Base-by-base conservation (phyloP, 2,888 invertebrate genomes). In the Tortricodes alternella region DNA sequence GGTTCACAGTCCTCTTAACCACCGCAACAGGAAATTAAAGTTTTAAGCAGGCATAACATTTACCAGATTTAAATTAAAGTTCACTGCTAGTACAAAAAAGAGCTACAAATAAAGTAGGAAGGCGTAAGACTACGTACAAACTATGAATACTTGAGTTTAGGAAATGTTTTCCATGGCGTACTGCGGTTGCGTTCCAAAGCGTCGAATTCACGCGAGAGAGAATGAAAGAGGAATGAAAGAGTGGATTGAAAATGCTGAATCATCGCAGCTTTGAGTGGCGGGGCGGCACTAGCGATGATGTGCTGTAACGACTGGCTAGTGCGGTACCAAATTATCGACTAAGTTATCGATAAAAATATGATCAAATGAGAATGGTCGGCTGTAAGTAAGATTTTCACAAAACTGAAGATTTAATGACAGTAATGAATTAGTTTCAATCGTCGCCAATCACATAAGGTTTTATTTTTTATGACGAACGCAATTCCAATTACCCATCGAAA, bases 221-320 rank as follows among this genome's bases (percentile, higher is more conserved):
- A 81, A 83, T 83, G 80, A 86, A 86, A 82, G 82, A 80, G 76
- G 76, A 87, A 79, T 85, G 80, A 86, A 80, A 86, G 87, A 88
- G 84, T 73, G 86, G 85, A 83, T 82, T 83, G 83, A 86, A 76
- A 83, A 83, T 80, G 89, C 89, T 86, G 89, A 89, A 85, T 89
- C 88, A 88, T 85, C 80, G 80, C 79, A 71, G 76, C 68, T 79
- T 78, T 71, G 80, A 85, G 83, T 77, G 74, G 67, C 64, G 72
- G 68, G 75, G 68, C 72, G 69, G 67, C 77, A 73, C 78, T 78
- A 79, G 78, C 81, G 83, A 82, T 84, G 87, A 83, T 80, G 85
- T 82, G 85, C 80, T 78, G 82, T 88, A 89, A 85, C 83, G 75
- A 84, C 76, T 73, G 80, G 79, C 80, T 70, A 48, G 62, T 66